Base-by-base conservation (phyloP, 2,888 invertebrate genomes). In the Meteorus colon region DNA sequence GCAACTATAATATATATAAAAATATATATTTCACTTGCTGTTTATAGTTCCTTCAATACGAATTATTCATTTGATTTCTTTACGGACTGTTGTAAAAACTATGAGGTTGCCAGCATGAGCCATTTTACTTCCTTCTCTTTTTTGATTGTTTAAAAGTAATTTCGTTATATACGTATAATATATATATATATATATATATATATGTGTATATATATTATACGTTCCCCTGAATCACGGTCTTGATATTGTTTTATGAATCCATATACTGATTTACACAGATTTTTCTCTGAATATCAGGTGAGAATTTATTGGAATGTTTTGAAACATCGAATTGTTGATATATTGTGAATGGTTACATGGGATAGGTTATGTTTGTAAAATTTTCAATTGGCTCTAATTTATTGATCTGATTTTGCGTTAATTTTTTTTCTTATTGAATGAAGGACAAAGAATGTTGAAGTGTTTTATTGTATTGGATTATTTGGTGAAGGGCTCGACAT, bases 121-220 rank as follows among this genome's bases (percentile, higher is more conserved):
- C 73, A 73, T 73, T 73, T 19, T 59, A 48, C 51, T 69, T 27
- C 45, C 29, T 66, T 65, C 51, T 51, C 55, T 65, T 34, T 66
- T 34, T 73, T 45, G 73, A 73, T 51, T 66, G 65, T 73, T 34
- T 63, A 51, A 73, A 63, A 72, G 63, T 48, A 72, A 63, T 72
- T 72, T 48, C n/a, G 41, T 27, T 31, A 34, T 34, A 34, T 0
- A 6, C 8, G 34, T 59, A 27, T 67, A n/a, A 37, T 59, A 65
- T 66, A 48, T 34, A 55, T 48, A 48, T n/a, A n/a, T 48, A 48
- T 48, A 48, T 55, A 55, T 19, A 55, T 4, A 51, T n/a, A 51
- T 19, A 51, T 6, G 0, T 19, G 19, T n/a, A 19, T n/a, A 51
- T n/a, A 1, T n/a, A n/a, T 16, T 45, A 19, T 4, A 19, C 16